phyloP scores from a whole-genome alignment of 1,140 invertebrate species.

The Pseudachorutes palmiensis region DNA sequence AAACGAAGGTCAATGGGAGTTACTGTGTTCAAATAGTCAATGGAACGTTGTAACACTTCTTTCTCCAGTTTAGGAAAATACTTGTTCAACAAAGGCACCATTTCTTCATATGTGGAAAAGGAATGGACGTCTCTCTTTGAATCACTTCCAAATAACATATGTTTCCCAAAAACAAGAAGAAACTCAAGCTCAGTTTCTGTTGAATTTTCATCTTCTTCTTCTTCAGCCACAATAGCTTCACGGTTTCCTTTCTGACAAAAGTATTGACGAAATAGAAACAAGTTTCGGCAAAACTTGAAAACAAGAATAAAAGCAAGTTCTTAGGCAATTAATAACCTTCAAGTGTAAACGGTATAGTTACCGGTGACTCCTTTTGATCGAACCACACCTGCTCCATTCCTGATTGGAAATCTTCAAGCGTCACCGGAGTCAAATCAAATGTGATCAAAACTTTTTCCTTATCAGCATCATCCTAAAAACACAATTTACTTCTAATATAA shows the following conservation, averaged over 20 bases:
- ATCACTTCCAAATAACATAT: not conserved
- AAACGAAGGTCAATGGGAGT: not conserved
- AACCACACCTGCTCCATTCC: not conserved
- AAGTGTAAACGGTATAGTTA: no score
- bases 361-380: not conserved
- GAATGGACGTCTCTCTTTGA: not conserved
- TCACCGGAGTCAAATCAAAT: not conserved
- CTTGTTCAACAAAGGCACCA: not conserved
- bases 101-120: not conserved
- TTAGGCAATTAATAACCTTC: no score
- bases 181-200: not conserved
- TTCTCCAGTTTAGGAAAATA: not conserved
- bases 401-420: not conserved
- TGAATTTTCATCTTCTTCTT: not conserved
- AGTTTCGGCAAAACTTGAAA: conserved; percentile 1
- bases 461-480: not conserved
- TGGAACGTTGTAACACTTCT: not conserved
- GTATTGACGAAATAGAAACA: conserved; percentile 2
- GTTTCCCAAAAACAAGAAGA: not conserved
- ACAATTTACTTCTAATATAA: not conserved
- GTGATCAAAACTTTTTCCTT: not conserved
- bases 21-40: not conserved
- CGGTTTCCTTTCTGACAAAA: not conserved
- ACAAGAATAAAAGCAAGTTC: no score
- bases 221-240: not conserved